Percentiles rank a stretch among this genome's conserved stretches.
These are phyloP conservation scores for Bellardia bayeri DNA, from an alignment of 2,888 invertebrate species.

Conservation along the genomic window DNA sequence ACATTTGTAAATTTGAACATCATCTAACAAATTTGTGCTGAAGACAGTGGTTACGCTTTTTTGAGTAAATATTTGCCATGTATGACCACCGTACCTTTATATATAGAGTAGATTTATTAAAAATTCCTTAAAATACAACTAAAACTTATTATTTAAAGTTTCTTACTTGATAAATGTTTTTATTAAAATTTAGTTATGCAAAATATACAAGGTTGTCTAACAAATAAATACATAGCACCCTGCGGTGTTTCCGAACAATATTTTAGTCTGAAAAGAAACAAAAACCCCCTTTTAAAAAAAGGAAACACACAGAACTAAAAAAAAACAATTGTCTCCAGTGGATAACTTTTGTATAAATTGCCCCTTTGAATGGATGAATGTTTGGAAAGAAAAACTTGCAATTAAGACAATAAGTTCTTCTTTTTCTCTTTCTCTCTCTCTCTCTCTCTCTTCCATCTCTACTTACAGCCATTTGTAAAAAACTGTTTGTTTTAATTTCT, in stretches of 20 bases:
- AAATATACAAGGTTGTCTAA: constrained; percentile 30
- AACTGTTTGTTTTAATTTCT: not conserved
- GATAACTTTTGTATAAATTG: constrained; percentile 44
- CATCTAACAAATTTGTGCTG: too few relatives aligned
- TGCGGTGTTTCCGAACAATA: constrained; percentile 9
- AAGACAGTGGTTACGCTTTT: too few relatives aligned
- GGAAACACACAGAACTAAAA: constrained; percentile 1
- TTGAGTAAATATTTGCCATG: too few relatives aligned
- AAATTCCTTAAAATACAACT: constrained; percentile 1
- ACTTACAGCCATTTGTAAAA: constrained; percentile 13
- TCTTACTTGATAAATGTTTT: not conserved
- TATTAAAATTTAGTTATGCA: not conserved
- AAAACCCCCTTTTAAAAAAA: not conserved
- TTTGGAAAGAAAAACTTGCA: constrained; percentile 21
- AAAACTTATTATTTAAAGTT: not conserved
- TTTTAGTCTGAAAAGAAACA: not conserved
- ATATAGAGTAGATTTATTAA: not conserved
- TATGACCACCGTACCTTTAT: too few relatives aligned
- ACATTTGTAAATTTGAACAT: too few relatives aligned
- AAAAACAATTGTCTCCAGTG: constrained; percentile 35
- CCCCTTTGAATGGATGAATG: constrained; percentile 14
- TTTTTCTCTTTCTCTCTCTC: not conserved
- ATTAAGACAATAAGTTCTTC: constrained; percentile 49
- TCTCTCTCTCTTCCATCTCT: not conserved
- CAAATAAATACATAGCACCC: constrained; percentile 1